These are phyloP conservation scores for Benitochromis conjunctus DNA, from an alignment of 2,113 vertebrate species.

Conservation along the genomic window DNA sequence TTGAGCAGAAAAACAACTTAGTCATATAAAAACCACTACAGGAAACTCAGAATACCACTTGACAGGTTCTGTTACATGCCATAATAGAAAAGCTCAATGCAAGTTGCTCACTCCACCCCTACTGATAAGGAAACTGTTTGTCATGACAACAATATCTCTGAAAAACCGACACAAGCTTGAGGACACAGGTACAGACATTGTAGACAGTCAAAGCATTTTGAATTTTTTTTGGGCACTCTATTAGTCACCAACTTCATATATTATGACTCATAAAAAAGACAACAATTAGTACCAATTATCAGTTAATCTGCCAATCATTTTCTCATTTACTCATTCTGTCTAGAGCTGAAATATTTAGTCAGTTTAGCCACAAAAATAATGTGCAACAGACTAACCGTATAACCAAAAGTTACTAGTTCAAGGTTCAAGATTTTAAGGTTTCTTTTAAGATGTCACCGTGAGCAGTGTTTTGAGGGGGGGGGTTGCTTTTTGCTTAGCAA, in stretches of 20 bases:
- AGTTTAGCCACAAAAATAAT: neutral
- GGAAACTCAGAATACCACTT: conserved; percentile 19
- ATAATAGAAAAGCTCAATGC: neutral
- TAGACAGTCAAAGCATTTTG: neutral
- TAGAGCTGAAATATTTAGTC: neutral
- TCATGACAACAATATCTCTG: neutral
- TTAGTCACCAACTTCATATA: neutral
- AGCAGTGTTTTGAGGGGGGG: neutral
- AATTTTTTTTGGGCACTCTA: neutral
- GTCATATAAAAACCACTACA: conserved; percentile 15
- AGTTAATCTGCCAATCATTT: neutral
- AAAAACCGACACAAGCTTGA: neutral
- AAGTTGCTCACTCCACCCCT: neutral
- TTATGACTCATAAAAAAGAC: neutral
- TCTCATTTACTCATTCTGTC: neutral
- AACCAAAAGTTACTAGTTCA: neutral
- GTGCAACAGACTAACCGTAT: neutral
- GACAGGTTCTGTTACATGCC: neutral
- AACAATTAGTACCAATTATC: neutral
- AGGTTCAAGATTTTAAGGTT: neutral
- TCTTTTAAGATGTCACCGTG: neutral
- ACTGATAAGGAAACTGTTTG: neutral
- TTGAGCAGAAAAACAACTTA: conserved; percentile 25
- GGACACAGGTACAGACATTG: neutral
- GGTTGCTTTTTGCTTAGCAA: neutral